A percentile compares a stretch with the other conserved stretches of the same genome.
phyloP scores from a whole-genome alignment of 2,113 vertebrate species.

The Pseudorasbora parva region DNA sequence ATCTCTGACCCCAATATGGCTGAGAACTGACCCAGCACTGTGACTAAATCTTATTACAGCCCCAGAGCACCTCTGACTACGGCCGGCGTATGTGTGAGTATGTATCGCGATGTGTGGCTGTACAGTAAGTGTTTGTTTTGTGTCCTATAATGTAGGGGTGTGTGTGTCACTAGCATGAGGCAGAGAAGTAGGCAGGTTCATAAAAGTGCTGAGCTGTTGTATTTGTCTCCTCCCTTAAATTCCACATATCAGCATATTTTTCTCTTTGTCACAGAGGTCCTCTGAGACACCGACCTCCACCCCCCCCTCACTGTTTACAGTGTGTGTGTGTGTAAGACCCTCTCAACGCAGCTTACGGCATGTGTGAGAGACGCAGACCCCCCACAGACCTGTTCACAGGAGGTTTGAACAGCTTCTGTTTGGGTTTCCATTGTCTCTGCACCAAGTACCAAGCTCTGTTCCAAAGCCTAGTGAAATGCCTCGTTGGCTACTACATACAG shows the following conservation, averaged over 20 bases:
- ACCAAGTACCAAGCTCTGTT: slow-evolving; percentile 1
- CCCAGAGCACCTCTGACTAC: slow-evolving; percentile 66
- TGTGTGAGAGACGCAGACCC: slow-evolving; percentile 18
- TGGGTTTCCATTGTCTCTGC: slow-evolving; percentile 11
- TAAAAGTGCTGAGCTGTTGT: slow-evolving; percentile 72
- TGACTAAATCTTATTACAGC: slow-evolving; percentile 73
- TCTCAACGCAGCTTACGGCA: slow-evolving; percentile 5
- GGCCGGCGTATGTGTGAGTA: slow-evolving; percentile 7
- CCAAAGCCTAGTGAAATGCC: neutral
- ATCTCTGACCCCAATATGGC: slow-evolving; percentile 68
- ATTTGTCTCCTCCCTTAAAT: slow-evolving; percentile 64
- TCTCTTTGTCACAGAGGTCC: slow-evolving; percentile 62
- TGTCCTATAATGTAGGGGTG: slow-evolving; percentile 61
- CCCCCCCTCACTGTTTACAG: neutral
- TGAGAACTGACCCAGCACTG: slow-evolving; percentile 72
- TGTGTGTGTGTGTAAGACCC: neutral
- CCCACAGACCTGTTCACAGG: slow-evolving; percentile 1
- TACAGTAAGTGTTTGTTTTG: slow-evolving; percentile 31
- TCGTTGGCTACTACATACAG: neutral
- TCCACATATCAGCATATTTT: slow-evolving; percentile 74
- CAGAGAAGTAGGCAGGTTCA: slow-evolving; percentile 52
- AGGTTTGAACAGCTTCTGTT: slow-evolving; percentile 4
- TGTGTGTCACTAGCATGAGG: slow-evolving; percentile 47
- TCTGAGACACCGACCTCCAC: slow-evolving; percentile 45
- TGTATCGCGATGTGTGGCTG: slow-evolving; percentile 30